Conservation (phyloP, 2,113 vertebrate species). For the Gallinago paraguaiae region DNA sequence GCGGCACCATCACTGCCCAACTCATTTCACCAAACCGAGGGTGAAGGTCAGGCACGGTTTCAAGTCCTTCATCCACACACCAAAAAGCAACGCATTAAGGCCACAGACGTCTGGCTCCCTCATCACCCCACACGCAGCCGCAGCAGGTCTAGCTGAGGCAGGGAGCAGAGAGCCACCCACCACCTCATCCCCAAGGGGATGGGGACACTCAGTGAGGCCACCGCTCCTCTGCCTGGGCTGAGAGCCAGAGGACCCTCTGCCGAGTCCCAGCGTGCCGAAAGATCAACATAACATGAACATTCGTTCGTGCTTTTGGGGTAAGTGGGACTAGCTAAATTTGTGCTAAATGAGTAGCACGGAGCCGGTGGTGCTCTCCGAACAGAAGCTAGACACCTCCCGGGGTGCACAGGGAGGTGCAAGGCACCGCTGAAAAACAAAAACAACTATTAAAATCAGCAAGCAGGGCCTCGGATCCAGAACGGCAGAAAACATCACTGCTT, state of each 20-base stretch:
- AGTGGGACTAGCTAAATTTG: background rate
- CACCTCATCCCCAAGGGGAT: background rate
- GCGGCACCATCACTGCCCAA: too few relatives aligned
- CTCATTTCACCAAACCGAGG: background rate
- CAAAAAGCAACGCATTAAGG: background rate
- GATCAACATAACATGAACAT: background rate
- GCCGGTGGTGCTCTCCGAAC: background rate
- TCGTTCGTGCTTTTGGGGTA: background rate
- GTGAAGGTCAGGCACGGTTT: background rate
- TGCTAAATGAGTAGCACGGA: background rate
- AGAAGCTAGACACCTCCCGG: background rate
- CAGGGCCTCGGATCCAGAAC: background rate
- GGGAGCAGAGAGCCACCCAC: background rate
- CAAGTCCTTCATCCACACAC: background rate
- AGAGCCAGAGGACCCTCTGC: background rate
- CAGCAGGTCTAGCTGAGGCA: background rate
- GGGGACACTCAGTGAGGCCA: accelerated
- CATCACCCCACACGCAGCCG: accelerated
- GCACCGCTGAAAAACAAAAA: background rate
- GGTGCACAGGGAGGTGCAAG: background rate
- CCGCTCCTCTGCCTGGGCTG: background rate
- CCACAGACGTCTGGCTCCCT: background rate
- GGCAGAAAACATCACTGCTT: background rate
- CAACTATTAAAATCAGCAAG: background rate
- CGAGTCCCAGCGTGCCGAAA: background rate